Evolutionary conservation across 1,140 invertebrate species (phyloP).

Genomic region (Neocloeon triangulifer): DNA sequence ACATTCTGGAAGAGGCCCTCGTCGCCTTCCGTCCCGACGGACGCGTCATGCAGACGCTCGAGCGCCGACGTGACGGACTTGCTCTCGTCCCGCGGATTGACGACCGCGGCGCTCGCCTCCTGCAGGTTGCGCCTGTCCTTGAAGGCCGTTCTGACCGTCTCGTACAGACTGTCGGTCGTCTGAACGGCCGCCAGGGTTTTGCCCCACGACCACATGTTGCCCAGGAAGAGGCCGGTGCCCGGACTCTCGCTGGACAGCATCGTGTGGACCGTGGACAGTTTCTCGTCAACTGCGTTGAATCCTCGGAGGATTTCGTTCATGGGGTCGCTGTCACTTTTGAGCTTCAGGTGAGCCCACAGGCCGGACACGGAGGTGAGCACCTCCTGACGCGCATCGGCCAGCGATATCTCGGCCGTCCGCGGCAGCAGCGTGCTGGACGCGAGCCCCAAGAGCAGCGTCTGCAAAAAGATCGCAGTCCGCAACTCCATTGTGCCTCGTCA

Average conservation of each 20-base stretch:
- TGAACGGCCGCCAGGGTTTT: slow-evolving; percentile 23
- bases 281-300: slow-evolving; percentile 26
- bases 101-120: slow-evolving; percentile 26
- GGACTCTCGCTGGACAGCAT: slow-evolving; percentile 14
- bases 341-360: slow-evolving; percentile 17
- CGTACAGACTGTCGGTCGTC: slow-evolving; percentile 30
- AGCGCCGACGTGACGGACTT: slow-evolving; percentile 23
- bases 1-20: slow-evolving; percentile 33
- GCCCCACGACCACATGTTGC: slow-evolving; percentile 28
- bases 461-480: background rate
- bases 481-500: no score
- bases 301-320: slow-evolving; percentile 26
- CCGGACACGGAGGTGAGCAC: slow-evolving; percentile 24
- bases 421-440: background rate
- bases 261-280: slow-evolving; percentile 16
- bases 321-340: slow-evolving; percentile 19
- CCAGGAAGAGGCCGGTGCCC: slow-evolving; percentile 17
- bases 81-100: slow-evolving; percentile 30
- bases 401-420: background rate
- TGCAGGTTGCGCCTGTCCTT: slow-evolving; percentile 18
- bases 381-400: slow-evolving; percentile 25
- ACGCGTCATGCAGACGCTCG: slow-evolving; percentile 22
- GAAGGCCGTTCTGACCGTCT: slow-evolving; percentile 29
- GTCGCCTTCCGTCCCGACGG: slow-evolving; percentile 16
- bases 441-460: background rate